Conservation (phyloP, 2,797 vertebrate species). For the Hippoglossus hippoglossus region DNA sequence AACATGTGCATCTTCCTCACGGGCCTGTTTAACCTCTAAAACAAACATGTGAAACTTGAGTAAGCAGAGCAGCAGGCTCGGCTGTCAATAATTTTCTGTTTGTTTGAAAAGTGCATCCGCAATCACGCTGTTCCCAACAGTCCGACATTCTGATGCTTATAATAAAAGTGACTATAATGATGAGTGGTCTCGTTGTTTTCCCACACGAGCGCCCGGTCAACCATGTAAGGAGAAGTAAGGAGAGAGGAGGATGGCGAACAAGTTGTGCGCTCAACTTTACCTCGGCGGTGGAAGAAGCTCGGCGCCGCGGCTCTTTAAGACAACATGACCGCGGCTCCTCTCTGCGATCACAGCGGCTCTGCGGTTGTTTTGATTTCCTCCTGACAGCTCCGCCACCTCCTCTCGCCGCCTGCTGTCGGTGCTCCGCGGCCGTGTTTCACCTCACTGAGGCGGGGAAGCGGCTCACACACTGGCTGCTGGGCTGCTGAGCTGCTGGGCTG, state of each 20-base stretch:
- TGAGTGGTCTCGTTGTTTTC: background rate
- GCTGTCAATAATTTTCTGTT: background rate
- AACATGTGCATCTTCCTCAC: slow-evolving; percentile 1
- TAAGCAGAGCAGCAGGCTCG: background rate
- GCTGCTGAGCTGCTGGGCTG: background rate
- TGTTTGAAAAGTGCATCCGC: slow-evolving; percentile 13
- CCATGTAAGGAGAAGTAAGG: slow-evolving; percentile 27
- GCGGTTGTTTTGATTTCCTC: slow-evolving; percentile 5
- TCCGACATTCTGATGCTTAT: no score
- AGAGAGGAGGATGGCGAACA: slow-evolving; percentile 42
- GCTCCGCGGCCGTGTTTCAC: no score
- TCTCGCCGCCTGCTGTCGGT: no score
- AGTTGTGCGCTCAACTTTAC: slow-evolving; percentile 78
- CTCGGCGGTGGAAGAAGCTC: slow-evolving; percentile 63
- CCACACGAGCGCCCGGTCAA: background rate
- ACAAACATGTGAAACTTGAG: slow-evolving; percentile 32
- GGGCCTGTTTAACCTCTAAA: background rate
- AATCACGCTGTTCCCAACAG: slow-evolving; percentile 28
- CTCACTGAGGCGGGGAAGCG: no score
- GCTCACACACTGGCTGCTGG: background rate
- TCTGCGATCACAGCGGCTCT: slow-evolving; percentile 39
- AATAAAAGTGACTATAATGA: no score
- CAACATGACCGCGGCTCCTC: slow-evolving; percentile 55
- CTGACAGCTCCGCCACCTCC: slow-evolving; percentile 2
- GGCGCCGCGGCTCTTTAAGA: slow-evolving; percentile 49